A percentile compares a stretch with the other conserved stretches of the same genome.
Conservation (phyloP, 2,113 vertebrate species). For the Trachemys scripta region DNA sequence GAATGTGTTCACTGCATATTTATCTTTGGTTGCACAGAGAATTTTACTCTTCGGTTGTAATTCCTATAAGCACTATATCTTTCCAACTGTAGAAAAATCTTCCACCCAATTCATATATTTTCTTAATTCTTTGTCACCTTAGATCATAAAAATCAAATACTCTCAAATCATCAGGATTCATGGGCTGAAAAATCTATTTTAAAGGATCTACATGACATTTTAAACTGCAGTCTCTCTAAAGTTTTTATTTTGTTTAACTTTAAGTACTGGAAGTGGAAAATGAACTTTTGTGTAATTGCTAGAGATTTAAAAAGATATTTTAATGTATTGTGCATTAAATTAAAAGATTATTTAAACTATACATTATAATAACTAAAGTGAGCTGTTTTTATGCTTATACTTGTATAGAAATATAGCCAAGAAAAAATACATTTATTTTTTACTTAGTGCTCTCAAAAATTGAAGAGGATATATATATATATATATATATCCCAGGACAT, state of each 20-base stretch:
- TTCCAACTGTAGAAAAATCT: slow-evolving; percentile 9
- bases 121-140: neutral
- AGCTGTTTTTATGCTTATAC: slow-evolving; percentile 27
- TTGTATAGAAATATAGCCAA: slow-evolving; percentile 36
- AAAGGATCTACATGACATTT: neutral
- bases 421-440: slow-evolving; percentile 34
- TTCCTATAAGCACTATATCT: neutral
- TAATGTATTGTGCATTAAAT: neutral
- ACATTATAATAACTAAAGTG: neutral
- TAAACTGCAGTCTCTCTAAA: neutral
- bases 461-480: neutral
- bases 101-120: neutral
- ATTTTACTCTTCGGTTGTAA: neutral
- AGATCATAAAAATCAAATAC: neutral
- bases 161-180: neutral
- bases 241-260: neutral
- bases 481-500: neutral
- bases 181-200: neutral
- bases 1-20: neutral
- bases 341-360: neutral
- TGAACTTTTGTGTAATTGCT: neutral
- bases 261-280: neutral
- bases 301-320: neutral
- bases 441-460: slow-evolving; percentile 34
- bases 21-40: neutral